Base-by-base conservation (phyloP, 2,888 invertebrate genomes). In the Agrilus mali region DNA sequence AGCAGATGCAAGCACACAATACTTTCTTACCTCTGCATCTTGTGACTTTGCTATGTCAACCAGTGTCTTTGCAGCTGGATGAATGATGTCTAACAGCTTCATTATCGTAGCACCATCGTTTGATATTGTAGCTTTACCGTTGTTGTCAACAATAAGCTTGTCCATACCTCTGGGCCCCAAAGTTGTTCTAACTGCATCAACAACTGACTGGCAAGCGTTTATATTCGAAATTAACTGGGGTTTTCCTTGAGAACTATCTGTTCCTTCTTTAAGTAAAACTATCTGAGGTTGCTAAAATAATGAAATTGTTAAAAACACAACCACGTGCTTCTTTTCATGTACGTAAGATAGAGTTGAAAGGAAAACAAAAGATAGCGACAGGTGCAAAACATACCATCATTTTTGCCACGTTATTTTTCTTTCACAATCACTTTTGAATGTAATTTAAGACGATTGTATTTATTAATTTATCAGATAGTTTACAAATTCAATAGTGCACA, bases 41-140 rank as follows among this genome's bases (percentile, higher is more conserved):
- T 99, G 98, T 34, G 97, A 97, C 65, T 94, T 95, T 16, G 98
- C 98, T 54, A 99, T 98, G 61, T 99, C 98, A 3, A 98, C 97
- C 51, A 99, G 69, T 0, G 93, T 95, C 67, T 89, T 94, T 0
- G 96, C 98, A 16, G 98, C 98, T 0, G 98, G 98, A 68, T 98
- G 98, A 16, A 98, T 82, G 57, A 99, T 86, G 60, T 99, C 96
- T 55, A 99, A 64, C n/a, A 95, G 75, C 69, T 96, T 97, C 78
- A 99, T 81, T 49, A 99, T 97, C 0, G 98, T 99, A 6, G 98
- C 98, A 12, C 98, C 98, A 69, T 99, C 98, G 63, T 99, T 99
- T 2, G 97, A 97, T 54, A 99, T 97, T 3, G 95, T 95, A 0
- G 95, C 86, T 63, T 88, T 92, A 45, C 94, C 93, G 52, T 76